phyloP scores from a whole-genome alignment of 1,140 invertebrate genomes.

The silkworm (Bombyx mori) region ASM3026992v2 NC_085110.1:13350501-13351000 shows the following conservation, averaged over 20 bases:
- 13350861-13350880: constrained; percentile 2
- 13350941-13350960: no score
- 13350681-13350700: not conserved
- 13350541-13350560: no score
- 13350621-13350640: no score
- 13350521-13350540: no score
- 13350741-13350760: constrained; percentile 15
- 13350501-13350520: no score
- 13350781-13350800: constrained; percentile 19
- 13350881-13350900: not conserved
- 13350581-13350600: no score
- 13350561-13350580: no score
- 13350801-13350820: constrained; percentile 24
- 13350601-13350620: no score
- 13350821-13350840: constrained; percentile 16
- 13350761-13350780: constrained; percentile 25
- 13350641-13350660: not conserved
- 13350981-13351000: not conserved
- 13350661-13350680: not conserved
- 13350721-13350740: constrained; percentile 43
- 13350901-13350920: constrained; percentile 7
- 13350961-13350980: no score
- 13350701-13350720: constrained; percentile 11
- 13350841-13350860: constrained; percentile 1
- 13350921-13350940: no score